Percentiles rank a stretch among this genome's conserved stretches.
Conservation (phyloP, 2,113 vertebrate genomes). For the Sigmodon hispidus region DNA sequence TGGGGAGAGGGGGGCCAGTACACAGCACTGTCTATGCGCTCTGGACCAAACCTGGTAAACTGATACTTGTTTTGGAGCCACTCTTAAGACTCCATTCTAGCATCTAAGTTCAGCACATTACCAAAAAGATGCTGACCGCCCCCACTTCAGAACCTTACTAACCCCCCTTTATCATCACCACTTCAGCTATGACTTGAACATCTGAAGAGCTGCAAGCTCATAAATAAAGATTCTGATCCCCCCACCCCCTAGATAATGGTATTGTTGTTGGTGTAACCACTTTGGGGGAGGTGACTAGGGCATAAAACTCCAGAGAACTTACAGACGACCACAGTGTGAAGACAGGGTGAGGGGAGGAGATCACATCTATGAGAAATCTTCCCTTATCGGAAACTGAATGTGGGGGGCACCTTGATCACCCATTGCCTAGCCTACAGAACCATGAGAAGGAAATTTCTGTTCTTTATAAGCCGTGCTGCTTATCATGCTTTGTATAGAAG, state of each 20-base stretch:
- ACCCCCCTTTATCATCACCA: neutral
- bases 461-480: neutral
- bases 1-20: neutral
- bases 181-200: neutral
- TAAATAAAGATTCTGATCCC: neutral
- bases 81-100: neutral
- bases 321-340: neutral
- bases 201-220: neutral
- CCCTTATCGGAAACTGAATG: neutral
- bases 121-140: neutral
- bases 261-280: too few relatives aligned
- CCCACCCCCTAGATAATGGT: neutral
- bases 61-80: neutral
- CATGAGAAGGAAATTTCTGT: neutral
- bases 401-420: neutral
- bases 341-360: neutral
- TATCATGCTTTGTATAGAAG: neutral
- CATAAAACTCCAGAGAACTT: neutral
- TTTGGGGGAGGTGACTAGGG: neutral
- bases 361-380: neutral
- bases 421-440: neutral
- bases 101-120: neutral
- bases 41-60: neutral
- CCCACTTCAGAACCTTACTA: neutral
- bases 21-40: fast-evolving